These are phyloP conservation scores for Megaceryle torquata DNA, from an alignment of 2,113 vertebrate genomes.

Conservation along the genomic window DNA sequence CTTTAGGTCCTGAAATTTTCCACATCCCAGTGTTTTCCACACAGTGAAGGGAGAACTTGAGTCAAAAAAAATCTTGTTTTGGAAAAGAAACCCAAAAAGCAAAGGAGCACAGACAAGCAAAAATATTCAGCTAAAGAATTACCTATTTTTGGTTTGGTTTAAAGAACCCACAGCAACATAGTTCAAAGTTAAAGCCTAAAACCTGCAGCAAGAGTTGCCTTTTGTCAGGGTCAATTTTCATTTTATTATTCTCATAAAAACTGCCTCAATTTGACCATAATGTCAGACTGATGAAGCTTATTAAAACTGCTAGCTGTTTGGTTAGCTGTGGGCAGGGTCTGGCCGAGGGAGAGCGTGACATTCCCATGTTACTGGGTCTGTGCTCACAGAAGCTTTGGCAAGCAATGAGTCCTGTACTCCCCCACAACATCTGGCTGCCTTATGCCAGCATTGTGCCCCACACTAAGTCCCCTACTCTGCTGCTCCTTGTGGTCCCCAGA, in stretches of 20 bases:
- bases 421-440: not conserved
- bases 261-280: not conserved
- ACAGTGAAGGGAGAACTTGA: not conserved
- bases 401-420: not conserved
- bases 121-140: not conserved
- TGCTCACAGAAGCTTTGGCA: not conserved
- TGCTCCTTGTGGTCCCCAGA: not conserved
- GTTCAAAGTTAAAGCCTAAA: not conserved
- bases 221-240: not conserved
- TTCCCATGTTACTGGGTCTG: not conserved
- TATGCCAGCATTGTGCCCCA: accelerated
- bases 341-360: not conserved
- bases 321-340: not conserved
- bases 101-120: not conserved
- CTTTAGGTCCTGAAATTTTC: not conserved
- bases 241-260: not conserved
- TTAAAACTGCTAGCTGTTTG: not conserved
- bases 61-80: not conserved
- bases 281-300: not conserved
- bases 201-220: not conserved
- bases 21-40: not conserved
- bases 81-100: not conserved
- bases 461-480: accelerated
- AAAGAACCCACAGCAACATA: not conserved
- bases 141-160: not conserved